phyloP scores from a whole-genome alignment of 92 coral and sea anemone species.

The Nematostella vectensis region DNA sequence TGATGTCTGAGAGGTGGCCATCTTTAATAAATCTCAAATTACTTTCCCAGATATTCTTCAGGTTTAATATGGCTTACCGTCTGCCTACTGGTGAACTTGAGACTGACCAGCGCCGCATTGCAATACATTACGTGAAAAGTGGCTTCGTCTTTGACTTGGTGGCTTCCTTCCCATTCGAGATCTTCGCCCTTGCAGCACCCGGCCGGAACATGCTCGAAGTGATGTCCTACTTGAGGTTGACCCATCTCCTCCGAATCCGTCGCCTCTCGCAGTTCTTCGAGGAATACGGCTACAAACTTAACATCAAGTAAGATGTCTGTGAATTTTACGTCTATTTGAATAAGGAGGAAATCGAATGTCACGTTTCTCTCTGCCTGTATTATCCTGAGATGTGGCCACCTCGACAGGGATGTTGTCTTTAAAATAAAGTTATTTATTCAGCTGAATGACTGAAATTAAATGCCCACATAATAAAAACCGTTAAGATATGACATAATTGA shows the following conservation, averaged over 20 bases:
- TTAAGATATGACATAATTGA: no score
- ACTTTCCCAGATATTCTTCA: constrained; percentile 74
- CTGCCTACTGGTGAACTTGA: constrained; percentile 55
- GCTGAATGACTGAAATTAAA: no score
- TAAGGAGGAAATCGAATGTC: no score
- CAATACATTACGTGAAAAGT: constrained; percentile 55
- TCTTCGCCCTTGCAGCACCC: constrained; percentile 72
- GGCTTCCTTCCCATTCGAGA: constrained; percentile 74
- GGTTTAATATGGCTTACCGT: constrained; percentile 64
- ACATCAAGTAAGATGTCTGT: constrained; percentile 72
- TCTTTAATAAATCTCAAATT: no score
- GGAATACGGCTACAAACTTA: constrained; percentile 47
- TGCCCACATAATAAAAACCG: no score
- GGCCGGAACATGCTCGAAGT: constrained; percentile 35
- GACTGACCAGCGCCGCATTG: constrained; percentile 49
- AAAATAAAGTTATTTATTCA: no score
- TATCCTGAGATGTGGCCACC: no score
- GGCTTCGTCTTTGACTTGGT: constrained; percentile 52
- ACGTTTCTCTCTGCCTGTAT: no score
- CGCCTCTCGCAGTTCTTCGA: constrained; percentile 73
- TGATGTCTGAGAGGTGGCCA: no score
- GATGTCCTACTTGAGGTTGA: constrained; percentile 54
- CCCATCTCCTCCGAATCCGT: constrained; percentile 58
- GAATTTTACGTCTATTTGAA: background rate
- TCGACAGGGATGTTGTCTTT: no score